phyloP scores from a whole-genome alignment of 2,888 invertebrate species.

The Pristionchus exspectatus region DNA sequence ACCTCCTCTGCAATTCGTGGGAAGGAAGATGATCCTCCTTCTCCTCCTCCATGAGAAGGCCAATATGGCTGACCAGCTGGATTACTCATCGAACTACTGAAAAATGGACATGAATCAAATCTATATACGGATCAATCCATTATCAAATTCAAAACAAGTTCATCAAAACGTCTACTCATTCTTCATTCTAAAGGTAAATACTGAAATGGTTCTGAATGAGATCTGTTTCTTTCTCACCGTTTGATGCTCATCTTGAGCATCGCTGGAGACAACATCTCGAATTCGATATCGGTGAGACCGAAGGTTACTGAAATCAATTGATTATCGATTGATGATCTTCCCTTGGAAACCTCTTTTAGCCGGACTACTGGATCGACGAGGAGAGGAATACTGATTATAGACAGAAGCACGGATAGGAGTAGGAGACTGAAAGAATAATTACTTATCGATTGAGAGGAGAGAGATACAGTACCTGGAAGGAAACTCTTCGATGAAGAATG shows the following conservation, averaged over 20 bases:
- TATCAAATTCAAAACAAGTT: neutral
- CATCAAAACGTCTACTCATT: neutral
- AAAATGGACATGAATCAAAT: neutral
- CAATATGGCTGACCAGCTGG: neutral
- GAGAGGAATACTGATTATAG: neutral
- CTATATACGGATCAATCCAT: neutral
- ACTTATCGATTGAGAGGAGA: neutral
- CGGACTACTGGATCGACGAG: neutral
- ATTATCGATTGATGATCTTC: neutral
- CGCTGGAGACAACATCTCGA: slow-evolving; percentile 50
- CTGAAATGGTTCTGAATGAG: too few species aligned
- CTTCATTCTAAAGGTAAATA: too few species aligned
- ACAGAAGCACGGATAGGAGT: slow-evolving; percentile 7
- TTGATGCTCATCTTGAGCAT: slow-evolving; percentile 49
- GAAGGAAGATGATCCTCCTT: neutral
- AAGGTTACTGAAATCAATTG: slow-evolving; percentile 44
- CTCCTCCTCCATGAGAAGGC: neutral
- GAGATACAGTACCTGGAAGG: slow-evolving; percentile 25
- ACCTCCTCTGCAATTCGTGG: slow-evolving; percentile 12
- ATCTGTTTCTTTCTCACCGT: neutral
- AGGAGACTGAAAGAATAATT: neutral
- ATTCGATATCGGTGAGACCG: slow-evolving; percentile 17
- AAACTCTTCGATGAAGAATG: slow-evolving; percentile 15
- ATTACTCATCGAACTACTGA: slow-evolving; percentile 42
- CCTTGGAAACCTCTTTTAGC: neutral